Evolutionary conservation across 2,888 invertebrate species (phyloP), one percentile per base, ranked within the genome.

Genomic region (Zaprionus obscuricornis): DNA sequence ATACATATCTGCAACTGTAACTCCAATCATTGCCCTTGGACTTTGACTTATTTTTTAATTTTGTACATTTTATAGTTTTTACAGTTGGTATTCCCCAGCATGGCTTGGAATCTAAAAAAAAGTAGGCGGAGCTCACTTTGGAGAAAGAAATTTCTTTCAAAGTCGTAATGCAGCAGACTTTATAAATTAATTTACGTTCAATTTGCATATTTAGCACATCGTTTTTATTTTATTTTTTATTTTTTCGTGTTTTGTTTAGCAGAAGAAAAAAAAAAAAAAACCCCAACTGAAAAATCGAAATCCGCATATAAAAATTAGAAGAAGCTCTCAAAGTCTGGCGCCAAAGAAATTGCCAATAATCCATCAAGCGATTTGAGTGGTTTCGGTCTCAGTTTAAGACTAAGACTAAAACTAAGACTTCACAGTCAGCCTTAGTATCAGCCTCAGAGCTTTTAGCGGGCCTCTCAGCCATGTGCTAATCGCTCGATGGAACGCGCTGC

Each of bases 271-370:
- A 26, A 29, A 34, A 57, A 20, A 42, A 60, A 52, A 65, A 47
- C 46, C 63, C 54, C 39, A 20, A n/a, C n/a, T n/a, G n/a, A 42
- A 29, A 20, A 16, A 26, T 24, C 36, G 14, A 81, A 78, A 77
- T 81, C 78, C 81, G 78, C 64, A 66, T 66, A 42, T 52, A 50
- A 54, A 57, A 27, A 50, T 31, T 39, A 40, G 14, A 3, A 58
- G 55, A 50, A 57, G 68, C 54, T 14, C 40, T 20, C 33, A 43
- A 14, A 6, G 59, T 66, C 69, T 85, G 85, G 86, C 86, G 85
- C 86, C 86, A 83, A 75, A 74, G 77, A 86, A 82, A 86, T 79
- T 79, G 63, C 50, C 69, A 75, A 66, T 69, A 70, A 85, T 86
- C 73, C 68, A 86, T 85, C 83, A 86, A 64, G 55, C 46, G 49